Evolutionary conservation across 2,113 vertebrate species (phyloP), one percentile per base, ranked within the genome.

Genomic region (Parotia lawesii): DNA sequence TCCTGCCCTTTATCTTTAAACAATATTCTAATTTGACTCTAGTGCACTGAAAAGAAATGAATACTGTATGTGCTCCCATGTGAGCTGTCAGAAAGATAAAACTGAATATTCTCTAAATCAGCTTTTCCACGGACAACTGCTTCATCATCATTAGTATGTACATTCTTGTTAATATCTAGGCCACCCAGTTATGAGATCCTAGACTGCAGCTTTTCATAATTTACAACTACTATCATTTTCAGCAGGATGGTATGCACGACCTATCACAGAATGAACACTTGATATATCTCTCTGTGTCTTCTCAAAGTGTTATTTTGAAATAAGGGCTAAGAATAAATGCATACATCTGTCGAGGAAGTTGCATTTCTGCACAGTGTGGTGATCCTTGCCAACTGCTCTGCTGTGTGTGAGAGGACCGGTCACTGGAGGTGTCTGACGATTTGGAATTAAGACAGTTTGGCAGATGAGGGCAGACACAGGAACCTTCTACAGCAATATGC

Each of bases 91-190:
- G 95, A 94, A 97, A 97, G 98, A 98, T 97, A 97, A 97, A 97
- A 96, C 85, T 80, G 95, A 96, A 95, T 96, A 95, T 51, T 78
- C 96, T 95, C 72, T 94, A 97, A 97, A 97, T 97, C 97, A 97
- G 98, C 96, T 97, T 98, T 98, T 95, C 90, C 76, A 73, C 37
- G 96, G 96, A 96, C 97, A 98, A 97, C 97, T 97, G 97, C 96
- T 97, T 97, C 94, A 96, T 98, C 97, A 96, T 97, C 97, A 98
- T 98, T 97, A 98, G 97, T 96, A 97, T 96, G 97, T 97, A 97
- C 97, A 97, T 97, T 96, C 97, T 96, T 97, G 92, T 96, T 97
- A 97, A 97, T 98, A 97, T 97, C 95, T 97, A 95, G 97, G 96
- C 93, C 96, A 97, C 89, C 92, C 89, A 79, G 82, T 87, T 96